Base-by-base conservation (phyloP, 1,140 invertebrate species). In the Subanguina moxae region DNA sequence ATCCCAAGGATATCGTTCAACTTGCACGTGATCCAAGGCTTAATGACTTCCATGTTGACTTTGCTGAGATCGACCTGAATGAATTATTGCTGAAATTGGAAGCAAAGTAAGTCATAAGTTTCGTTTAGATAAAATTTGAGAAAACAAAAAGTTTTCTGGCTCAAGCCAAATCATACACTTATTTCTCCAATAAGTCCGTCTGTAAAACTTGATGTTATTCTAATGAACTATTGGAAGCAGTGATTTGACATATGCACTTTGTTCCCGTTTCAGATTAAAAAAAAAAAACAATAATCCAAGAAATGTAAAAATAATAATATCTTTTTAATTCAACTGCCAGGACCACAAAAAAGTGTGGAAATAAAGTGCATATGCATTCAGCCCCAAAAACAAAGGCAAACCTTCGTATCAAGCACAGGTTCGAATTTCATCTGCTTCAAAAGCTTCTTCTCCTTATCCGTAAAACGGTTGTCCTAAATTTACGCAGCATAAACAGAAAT, bases 381-480 rank as follows among this genome's bases (percentile, higher is more conserved):
- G 23, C 27, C 23, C 30, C 25, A 15, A 42, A 13, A 52, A 52
- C 48, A 52, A 52, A 25, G 3, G 59, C 78, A 80, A 85, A 93
- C 93, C 90, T 92, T 89, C 83, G 90, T 90, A 66, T 89, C 89
- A 56, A 97, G 85, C 72, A 89, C 90, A 83, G 96, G 92, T 42
- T 90, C 90, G 85, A 98, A 98, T 84, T 92, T 94, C 92, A 99
- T 94, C 84, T 93, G 91, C 83, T 97, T 98, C 83, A 99, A 88
- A 45, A 98, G 86, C 81, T 98, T 98, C 84, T 98, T 97, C 85
- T 97, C 93, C 84, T 98, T 98, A 84, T 99, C 94, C 80, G 92
- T 92, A 86, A 98, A 99, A 73, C 95, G 88, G 80, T 92, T 97
- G 84, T 98, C 95, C 85, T 38, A 38, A 38, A 38, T 38, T 3